Evolutionary conservation across 2,797 vertebrate genomes (phyloP).

Genomic region (Choloepus didactylus): DNA sequence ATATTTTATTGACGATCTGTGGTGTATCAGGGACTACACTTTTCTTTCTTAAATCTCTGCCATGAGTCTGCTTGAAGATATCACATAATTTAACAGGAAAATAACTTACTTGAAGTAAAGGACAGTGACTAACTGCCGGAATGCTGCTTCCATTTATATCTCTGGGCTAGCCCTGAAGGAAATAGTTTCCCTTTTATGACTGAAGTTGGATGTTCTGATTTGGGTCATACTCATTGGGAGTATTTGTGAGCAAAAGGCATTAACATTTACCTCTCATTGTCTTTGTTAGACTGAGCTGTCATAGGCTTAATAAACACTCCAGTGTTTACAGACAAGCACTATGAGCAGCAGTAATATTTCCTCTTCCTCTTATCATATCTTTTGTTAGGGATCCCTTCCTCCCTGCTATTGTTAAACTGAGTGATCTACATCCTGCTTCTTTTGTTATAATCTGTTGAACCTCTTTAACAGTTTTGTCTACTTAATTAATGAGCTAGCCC

Average conservation of each 20-base stretch:
- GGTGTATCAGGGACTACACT: not conserved
- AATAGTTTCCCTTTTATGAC: not conserved
- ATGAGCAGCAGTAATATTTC: slow-evolving; percentile 66
- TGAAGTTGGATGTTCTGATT: slow-evolving; percentile 26
- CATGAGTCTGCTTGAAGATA: not conserved
- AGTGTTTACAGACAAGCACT: slow-evolving; percentile 80
- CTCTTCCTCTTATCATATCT: slow-evolving; percentile 82
- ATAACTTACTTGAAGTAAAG: not conserved
- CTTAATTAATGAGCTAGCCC: slow-evolving; percentile 76
- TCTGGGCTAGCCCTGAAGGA: not conserved
- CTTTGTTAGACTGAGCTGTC: slow-evolving; percentile 66
- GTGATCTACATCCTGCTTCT: slow-evolving; percentile 76
- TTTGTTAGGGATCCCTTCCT: slow-evolving; percentile 74
- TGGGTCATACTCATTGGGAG: slow-evolving; percentile 66
- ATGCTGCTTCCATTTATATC: not conserved
- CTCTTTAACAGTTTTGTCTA: slow-evolving; percentile 79
- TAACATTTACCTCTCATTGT: slow-evolving; percentile 65
- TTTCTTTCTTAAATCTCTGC: slow-evolving; percentile 3
- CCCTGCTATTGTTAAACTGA: slow-evolving; percentile 69
- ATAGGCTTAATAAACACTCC: slow-evolving; percentile 79
- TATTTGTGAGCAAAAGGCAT: slow-evolving; percentile 61
- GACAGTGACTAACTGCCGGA: not conserved
- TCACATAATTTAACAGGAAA: slow-evolving; percentile 21
- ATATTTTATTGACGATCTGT: not conserved
- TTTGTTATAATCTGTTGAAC: slow-evolving; percentile 82